Percentiles rank a stretch among this genome's conserved stretches.
These are phyloP conservation scores for Drymonia ruficornis DNA, from an alignment of 2,888 invertebrate genomes.

Conservation along the genomic window DNA sequence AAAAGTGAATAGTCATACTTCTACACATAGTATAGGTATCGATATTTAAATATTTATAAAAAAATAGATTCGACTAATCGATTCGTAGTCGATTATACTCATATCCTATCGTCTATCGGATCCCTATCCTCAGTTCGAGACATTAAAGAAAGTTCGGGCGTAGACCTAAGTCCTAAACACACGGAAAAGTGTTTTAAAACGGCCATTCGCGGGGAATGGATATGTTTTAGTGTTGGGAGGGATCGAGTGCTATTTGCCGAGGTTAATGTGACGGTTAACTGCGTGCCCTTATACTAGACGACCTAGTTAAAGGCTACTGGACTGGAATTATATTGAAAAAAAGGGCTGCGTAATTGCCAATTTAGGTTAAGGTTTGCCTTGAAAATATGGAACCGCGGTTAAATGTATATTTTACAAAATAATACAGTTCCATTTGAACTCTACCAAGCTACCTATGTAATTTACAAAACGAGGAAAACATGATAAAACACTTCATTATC, in stretches of 20 bases:
- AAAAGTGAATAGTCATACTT: no score
- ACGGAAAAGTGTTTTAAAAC: conserved; percentile 71
- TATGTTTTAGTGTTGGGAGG: conserved; percentile 49
- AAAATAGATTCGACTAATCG: neutral
- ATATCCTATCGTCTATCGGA: no score
- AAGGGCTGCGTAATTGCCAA: neutral
- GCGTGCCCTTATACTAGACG: conserved; percentile 32
- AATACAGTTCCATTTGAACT: no score
- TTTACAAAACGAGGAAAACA: no score
- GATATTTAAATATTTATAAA: neutral
- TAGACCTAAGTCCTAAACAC: conserved; percentile 63
- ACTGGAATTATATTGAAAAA: conserved; percentile 11
- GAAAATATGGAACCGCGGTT: neutral
- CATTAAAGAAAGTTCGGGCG: conserved; percentile 42
- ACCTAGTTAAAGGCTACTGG: conserved; percentile 30
- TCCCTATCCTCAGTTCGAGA: neutral
- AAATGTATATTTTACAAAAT: neutral
- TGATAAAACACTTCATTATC: neutral
- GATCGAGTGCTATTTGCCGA: conserved; percentile 43
- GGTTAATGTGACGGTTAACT: conserved; percentile 45
- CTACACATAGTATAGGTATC: no score
- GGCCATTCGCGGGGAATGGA: conserved; percentile 55
- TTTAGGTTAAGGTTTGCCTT: no score
- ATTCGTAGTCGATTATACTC: no score
- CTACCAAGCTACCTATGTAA: no score